phyloP scores from a whole-genome alignment of 2,113 vertebrate species.

The Poeciliopsis retropinna region DNA sequence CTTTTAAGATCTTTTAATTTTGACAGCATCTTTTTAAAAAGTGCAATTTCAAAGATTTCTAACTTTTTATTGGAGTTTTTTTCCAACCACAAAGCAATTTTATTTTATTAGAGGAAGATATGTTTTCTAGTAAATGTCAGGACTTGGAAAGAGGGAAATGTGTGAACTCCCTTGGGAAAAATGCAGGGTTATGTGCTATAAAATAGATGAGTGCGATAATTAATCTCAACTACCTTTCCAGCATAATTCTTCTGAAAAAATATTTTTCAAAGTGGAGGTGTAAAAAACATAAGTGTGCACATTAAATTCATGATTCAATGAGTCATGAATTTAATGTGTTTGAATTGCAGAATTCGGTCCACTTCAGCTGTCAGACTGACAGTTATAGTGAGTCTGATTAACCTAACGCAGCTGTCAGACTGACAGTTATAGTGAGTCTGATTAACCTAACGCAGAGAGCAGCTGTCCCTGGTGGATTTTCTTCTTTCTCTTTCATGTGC shows the following conservation, averaged over 20 bases:
- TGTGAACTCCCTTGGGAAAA: background rate
- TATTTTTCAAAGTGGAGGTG: too few species aligned
- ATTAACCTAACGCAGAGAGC: background rate
- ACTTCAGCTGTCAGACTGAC: background rate
- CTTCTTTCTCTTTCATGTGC: too few species aligned
- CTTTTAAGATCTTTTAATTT: too few species aligned
- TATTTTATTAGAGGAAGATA: background rate
- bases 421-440: background rate
- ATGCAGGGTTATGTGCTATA: too few species aligned
- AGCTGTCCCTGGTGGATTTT: background rate
- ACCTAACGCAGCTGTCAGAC: background rate
- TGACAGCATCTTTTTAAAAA: too few species aligned
- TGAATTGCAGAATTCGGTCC: background rate
- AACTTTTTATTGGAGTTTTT: background rate
- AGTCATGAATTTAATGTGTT: too few species aligned
- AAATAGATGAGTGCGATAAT: too few species aligned
- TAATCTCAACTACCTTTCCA: too few species aligned
- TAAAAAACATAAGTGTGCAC: background rate
- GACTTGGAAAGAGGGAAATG: background rate
- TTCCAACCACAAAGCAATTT: background rate
- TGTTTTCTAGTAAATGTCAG: background rate
- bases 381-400: background rate
- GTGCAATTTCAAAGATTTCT: too few species aligned
- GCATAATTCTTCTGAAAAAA: too few species aligned
- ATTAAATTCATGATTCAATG: background rate